Evolutionary conservation across 1,140 invertebrate species (phyloP).

Genomic region (Zaprionus davidi): DNA sequence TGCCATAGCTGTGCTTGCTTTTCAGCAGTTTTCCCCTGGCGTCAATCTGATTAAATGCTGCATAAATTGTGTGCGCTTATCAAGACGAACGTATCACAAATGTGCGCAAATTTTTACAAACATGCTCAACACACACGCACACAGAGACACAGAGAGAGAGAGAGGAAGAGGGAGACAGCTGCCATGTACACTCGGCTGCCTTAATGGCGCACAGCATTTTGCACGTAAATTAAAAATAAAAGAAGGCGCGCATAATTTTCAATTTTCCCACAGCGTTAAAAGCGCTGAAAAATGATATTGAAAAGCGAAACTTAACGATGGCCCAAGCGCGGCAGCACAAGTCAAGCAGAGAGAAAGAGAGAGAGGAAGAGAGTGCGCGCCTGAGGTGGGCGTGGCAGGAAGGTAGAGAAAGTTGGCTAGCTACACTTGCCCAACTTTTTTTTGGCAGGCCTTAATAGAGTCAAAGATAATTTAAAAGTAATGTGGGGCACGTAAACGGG

Average conservation of each 20-base stretch:
- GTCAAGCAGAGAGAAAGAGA: neutral
- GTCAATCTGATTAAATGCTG: slow-evolving; percentile 75
- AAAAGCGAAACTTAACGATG: slow-evolving; percentile 57
- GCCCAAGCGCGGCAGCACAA: neutral
- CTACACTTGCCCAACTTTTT: slow-evolving; percentile 24
- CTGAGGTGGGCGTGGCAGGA: neutral
- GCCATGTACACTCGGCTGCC: slow-evolving; percentile 19
- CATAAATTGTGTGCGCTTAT: slow-evolving; percentile 65
- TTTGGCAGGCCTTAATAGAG: neutral
- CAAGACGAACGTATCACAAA: slow-evolving; percentile 32
- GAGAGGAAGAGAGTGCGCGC: neutral
- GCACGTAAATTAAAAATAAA: slow-evolving; percentile 62
- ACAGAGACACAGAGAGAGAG: slow-evolving; percentile 1
- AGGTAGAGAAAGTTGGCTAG: slow-evolving; percentile 16
- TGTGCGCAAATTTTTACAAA: slow-evolving; percentile 62
- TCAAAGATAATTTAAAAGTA: slow-evolving; percentile 1
- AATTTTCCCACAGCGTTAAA: slow-evolving; percentile 52
- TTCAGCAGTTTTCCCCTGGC: slow-evolving; percentile 32
- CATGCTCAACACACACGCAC: slow-evolving; percentile 33
- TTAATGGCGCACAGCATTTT: slow-evolving; percentile 43
- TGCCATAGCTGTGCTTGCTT: slow-evolving; percentile 3
- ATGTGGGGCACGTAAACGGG: neutral
- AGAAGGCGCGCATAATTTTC: slow-evolving; percentile 56
- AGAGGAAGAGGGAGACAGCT: neutral
- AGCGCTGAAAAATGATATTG: slow-evolving; percentile 54